Evolutionary conservation across 2,797 vertebrate genomes (phyloP), one percentile per base, ranked within the genome.

Genomic region (Lepidocolaptes lacrymiger): DNA sequence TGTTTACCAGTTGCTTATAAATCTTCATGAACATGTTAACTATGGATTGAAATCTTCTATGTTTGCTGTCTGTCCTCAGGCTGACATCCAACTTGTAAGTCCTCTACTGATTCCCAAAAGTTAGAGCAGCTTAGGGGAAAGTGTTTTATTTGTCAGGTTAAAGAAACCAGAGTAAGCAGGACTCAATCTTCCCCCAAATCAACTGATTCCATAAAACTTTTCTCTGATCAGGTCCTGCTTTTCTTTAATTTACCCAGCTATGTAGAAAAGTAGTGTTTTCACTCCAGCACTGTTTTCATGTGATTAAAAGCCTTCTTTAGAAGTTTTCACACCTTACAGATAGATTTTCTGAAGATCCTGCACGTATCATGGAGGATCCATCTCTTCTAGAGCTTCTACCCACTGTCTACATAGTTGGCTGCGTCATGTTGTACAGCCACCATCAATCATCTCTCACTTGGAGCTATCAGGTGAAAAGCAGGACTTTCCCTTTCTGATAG

Each of bases 1-100:
- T 95, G 72, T 88, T 93, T 95, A 80, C 54, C 46, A 78, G 79
- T 36, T 86, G 34, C 34, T 85, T 49, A 91, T 51, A 85, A 85
- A 88, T 81, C 11, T 61, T 88, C 37, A 72, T 4, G 43, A 91
- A 83, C 61, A 69, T 23, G 55, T 75, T 49, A 83, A 80, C 41
- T 58, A 54, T 66, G n/a, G 27, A 49, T 52, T 51, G 28, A 93
- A 94, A 89, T 58, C 30, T 73, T 85, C 41, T n/a, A 26, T 48
- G 24, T 49, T 89, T 83, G 76, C 58, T 72, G 4, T 18, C 64
- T 89, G 68, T 89, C 30, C 27, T 54, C 58, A 81, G 54, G 16
- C 10, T 77, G 30, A 85, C 77, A 64, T 4, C 13, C 52, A 78
- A 54, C 26, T 62, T 66, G 0, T 4, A 81, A 71, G 73, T 68